These are phyloP conservation scores for Microhierax caerulescens DNA, from an alignment of 2,797 vertebrate species.

Conservation along the genomic window DNA sequence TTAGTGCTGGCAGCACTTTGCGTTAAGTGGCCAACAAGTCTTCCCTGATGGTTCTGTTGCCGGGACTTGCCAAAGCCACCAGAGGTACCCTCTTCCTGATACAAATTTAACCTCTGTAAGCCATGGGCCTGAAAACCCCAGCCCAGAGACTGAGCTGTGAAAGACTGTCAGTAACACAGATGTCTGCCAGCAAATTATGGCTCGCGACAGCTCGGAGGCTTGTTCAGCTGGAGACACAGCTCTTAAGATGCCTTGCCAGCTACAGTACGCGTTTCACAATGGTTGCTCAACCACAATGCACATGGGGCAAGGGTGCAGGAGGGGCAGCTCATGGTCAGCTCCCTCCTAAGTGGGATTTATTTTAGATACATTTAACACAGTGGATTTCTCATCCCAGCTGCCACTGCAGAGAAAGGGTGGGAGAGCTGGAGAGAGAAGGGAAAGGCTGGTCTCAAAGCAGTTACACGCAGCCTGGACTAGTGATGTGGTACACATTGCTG, in stretches of 20 bases:
- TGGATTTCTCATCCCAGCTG: background rate
- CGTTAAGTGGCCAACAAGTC: background rate
- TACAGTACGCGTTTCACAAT: background rate
- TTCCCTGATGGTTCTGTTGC: background rate
- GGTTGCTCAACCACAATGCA: background rate
- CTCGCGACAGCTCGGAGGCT: slow-evolving; percentile 8
- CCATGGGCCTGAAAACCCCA: background rate
- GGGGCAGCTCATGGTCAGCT: background rate
- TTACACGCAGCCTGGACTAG: background rate
- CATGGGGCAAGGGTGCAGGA: background rate
- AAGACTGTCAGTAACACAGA: slow-evolving; percentile 37
- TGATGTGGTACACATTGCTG: background rate
- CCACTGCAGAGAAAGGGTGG: background rate
- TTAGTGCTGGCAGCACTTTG: background rate
- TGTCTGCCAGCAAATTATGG: slow-evolving; percentile 55
- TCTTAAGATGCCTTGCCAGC: slow-evolving; percentile 29
- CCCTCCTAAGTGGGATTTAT: background rate
- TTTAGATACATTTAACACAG: background rate
- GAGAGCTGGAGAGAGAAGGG: background rate
- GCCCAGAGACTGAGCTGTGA: slow-evolving; percentile 53
- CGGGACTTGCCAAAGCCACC: background rate
- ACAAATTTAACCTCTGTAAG: background rate
- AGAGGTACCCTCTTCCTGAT: background rate
- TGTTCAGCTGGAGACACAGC: background rate
- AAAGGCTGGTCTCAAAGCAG: slow-evolving; percentile 7